phyloP scores from a whole-genome alignment of 1,140 invertebrate species.

The Oryzaephilus surinamensis region DNA sequence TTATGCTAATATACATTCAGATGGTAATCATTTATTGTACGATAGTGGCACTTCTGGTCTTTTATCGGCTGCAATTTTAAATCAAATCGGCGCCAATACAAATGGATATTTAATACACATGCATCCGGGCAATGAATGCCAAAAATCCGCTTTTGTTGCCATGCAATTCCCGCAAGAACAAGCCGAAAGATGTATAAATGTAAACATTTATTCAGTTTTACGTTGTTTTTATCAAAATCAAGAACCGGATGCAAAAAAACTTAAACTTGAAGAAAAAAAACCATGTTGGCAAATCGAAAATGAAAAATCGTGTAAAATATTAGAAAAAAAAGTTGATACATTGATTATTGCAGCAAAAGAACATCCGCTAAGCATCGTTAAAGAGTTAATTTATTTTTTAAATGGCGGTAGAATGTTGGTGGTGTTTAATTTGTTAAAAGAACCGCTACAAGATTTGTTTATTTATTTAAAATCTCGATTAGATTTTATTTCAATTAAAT shows the following conservation, averaged over 20 bases:
- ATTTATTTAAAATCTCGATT: conserved; percentile 56
- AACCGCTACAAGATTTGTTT: conserved; percentile 74
- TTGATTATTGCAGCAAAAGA: conserved; percentile 73
- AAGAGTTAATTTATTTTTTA: conserved; percentile 62
- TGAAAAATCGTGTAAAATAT: conserved; percentile 44
- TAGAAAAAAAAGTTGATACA: conserved; percentile 59
- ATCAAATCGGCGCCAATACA: conserved; percentile 53
- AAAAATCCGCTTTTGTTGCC: conserved; percentile 62
- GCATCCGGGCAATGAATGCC: conserved; percentile 66
- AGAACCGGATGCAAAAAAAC: conserved; percentile 19
- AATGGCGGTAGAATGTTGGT: conserved; percentile 72
- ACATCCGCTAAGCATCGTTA: conserved; percentile 69
- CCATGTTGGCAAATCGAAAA: conserved; percentile 57
- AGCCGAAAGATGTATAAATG: conserved; percentile 50
- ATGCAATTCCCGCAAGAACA: conserved; percentile 66
- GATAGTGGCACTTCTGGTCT: conserved; percentile 80
- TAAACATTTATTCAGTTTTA: conserved; percentile 63
- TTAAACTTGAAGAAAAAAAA: conserved; percentile 35
- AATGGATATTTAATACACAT: conserved; percentile 59
- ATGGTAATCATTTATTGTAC: conserved; percentile 68
- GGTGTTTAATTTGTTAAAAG: conserved; percentile 66
- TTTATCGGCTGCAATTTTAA: conserved; percentile 68
- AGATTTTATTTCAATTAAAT: conserved; percentile 59
- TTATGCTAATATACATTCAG: conserved; percentile 64
- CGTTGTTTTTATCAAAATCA: conserved; percentile 48